phyloP scores from a whole-genome alignment of 2,888 invertebrate species.

The Rhagonycha lutea region DNA sequence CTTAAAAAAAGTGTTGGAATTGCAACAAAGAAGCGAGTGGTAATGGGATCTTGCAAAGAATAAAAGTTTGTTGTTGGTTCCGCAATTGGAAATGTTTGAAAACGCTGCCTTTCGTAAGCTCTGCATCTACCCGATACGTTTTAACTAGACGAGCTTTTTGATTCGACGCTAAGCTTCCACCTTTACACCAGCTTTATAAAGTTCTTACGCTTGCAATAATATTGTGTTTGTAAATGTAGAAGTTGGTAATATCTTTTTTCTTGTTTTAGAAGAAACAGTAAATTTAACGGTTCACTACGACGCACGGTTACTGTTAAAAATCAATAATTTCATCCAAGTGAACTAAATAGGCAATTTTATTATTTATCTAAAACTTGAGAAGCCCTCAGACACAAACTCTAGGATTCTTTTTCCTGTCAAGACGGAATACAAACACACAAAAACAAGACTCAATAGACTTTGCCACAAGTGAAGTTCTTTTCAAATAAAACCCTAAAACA shows the following conservation, averaged over 20 bases:
- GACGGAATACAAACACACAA: conserved; percentile 24
- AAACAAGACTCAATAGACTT: conserved; percentile 29
- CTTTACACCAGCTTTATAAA: conserved; percentile 46
- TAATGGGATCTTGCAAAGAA: neutral
- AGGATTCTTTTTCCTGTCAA: conserved; percentile 20
- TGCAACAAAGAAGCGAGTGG: neutral
- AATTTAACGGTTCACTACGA: neutral
- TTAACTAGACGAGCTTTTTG: conserved; percentile 27
- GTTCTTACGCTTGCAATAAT: conserved; percentile 43
- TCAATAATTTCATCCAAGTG: neutral
- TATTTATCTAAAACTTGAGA: conserved; percentile 22
- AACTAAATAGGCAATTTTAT: conserved; percentile 5
- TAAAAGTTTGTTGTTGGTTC: neutral
- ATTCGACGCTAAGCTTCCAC: conserved; percentile 43
- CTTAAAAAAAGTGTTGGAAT: neutral
- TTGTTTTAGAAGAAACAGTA: neutral
- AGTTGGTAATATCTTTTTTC: conserved; percentile 29
- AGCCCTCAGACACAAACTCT: conserved; percentile 15
- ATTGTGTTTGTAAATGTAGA: conserved; percentile 46
- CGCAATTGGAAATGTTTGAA: neutral
- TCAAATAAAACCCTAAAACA: conserved; percentile 36
- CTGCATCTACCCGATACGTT: conserved; percentile 23
- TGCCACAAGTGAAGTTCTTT: conserved; percentile 32
- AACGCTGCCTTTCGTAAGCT: conserved; percentile 22
- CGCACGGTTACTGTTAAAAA: neutral